Conservation (phyloP, 1,140 invertebrate genomes). For the Sycobia sp. region DNA sequence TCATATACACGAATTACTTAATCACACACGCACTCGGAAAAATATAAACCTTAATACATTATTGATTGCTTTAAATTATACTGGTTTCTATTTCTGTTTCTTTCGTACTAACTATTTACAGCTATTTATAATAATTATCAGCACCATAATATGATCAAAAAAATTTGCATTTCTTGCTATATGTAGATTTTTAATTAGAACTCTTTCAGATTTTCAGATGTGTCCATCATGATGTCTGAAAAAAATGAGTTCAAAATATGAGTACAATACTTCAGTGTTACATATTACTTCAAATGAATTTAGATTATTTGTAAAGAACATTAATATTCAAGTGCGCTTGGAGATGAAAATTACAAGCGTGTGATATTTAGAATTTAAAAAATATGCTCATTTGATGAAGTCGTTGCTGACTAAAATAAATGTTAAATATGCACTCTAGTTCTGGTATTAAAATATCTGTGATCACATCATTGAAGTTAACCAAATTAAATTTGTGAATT, state of each 20-base stretch:
- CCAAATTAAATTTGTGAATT: constrained; percentile 17
- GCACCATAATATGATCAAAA: neutral
- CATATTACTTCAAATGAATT: constrained; percentile 16
- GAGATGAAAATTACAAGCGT: constrained; percentile 23
- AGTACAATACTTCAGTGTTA: constrained; percentile 22
- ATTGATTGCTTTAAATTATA: neutral
- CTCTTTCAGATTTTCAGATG: constrained; percentile 19
- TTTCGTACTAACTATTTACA: too few relatives aligned
- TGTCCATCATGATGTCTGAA: constrained; percentile 23
- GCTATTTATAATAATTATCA: neutral
- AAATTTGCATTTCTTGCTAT: neutral
- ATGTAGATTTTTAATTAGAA: constrained; percentile 7
- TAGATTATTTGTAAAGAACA: constrained; percentile 21
- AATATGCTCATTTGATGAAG: constrained; percentile 16
- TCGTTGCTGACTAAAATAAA: constrained; percentile 20
- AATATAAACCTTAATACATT: neutral
- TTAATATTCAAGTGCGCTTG: constrained; percentile 31
- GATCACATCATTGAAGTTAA: constrained; percentile 21
- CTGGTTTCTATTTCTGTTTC: neutral
- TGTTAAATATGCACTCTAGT: constrained; percentile 24
- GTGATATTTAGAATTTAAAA: constrained; percentile 33
- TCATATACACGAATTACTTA: too few relatives aligned
- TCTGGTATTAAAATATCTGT: constrained; percentile 30
- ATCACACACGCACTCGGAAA: too few relatives aligned
- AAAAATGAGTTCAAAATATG: constrained; percentile 9